Base-by-base conservation (phyloP, 2,888 invertebrate genomes). In the Acleris cristana region DNA sequence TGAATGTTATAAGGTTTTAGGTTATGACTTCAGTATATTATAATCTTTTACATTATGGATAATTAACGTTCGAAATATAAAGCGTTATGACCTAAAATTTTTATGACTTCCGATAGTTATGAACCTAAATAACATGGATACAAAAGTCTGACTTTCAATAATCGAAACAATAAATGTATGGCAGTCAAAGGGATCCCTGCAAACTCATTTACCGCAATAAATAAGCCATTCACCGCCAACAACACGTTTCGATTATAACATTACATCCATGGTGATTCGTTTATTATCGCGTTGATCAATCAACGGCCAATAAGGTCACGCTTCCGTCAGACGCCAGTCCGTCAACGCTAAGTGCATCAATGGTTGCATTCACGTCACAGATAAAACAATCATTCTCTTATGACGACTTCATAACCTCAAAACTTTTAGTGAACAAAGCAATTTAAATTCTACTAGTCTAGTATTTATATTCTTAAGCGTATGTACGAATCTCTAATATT, bases 251-350 rank as follows among this genome's bases (percentile, higher is more conserved):
- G 58, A 54, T 72, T 64, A 65, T 69, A 66, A 64, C 40, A 63
- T 54, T 70, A 71, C 69, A 72, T 61, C 70, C 70, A 67, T 69
- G 67, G 68, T 30, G 49, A 60, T 60, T 30, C 19, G 51, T 18
- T 51, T 60, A 60, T 60, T 49, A 34, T 59, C 18, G 18, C 45
- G 71, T 70, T 70, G 72, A 70, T 75, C 59, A 70, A 61, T 61
- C 70, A 68, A 69, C 69, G 59, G 54, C 68, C 70, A 52, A 59
- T 49, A 51, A 59, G 71, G 71, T 72, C 72, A 70, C 56, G 65
- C 72, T 75, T 75, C 72, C 73, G 73, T 52, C 48, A 62, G 64
- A 72, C 71, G 70, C 64, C 65, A 19, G 64, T 44, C 64, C 55
- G 59, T 52, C 63, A 53, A 61, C 61, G 16, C 59, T 51, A 60